Evolutionary conservation across 2,113 vertebrate genomes (phyloP).

Genomic region (Protomyctophum bolini): DNA sequence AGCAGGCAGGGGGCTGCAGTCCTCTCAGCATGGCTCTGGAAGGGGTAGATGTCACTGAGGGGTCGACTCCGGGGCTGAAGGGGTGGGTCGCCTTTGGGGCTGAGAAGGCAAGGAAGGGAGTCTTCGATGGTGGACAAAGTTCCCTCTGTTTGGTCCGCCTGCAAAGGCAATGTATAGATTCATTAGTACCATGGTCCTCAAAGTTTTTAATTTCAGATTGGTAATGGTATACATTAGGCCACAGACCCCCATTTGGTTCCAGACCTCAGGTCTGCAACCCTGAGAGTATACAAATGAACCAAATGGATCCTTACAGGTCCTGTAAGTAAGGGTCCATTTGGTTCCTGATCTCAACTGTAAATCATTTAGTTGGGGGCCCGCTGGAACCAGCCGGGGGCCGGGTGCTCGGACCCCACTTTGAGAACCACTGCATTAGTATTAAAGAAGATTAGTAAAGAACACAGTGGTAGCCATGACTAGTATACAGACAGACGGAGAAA

Average conservation of each 20-base stretch:
- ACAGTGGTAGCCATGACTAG: background rate
- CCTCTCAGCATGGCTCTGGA: conserved; percentile 53
- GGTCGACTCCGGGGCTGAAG: conserved; percentile 52
- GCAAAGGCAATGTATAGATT: conserved; percentile 64
- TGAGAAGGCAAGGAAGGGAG: conserved; percentile 54
- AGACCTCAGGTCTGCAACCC: no score
- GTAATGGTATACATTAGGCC: no score
- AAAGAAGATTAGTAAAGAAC: background rate
- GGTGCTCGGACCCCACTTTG: no score
- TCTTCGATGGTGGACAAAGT: conserved; percentile 67
- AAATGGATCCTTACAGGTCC: no score
- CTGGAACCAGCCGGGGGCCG: no score
- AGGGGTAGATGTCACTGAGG: conserved; percentile 58
- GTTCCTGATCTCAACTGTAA: no score
- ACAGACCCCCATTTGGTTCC: no score
- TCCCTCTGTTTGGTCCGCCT: conserved; percentile 76
- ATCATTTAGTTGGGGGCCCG: no score
- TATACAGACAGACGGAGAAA: background rate
- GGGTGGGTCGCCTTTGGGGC: conserved; percentile 56
- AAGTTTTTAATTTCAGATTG: no score
- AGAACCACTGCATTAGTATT: no score
- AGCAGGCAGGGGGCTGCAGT: conserved; percentile 55
- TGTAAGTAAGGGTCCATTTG: no score
- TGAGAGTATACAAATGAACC: no score
- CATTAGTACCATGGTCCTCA: background rate